Conservation (phyloP, 2,888 invertebrate genomes). For the Archaeoteleia sp. region DNA sequence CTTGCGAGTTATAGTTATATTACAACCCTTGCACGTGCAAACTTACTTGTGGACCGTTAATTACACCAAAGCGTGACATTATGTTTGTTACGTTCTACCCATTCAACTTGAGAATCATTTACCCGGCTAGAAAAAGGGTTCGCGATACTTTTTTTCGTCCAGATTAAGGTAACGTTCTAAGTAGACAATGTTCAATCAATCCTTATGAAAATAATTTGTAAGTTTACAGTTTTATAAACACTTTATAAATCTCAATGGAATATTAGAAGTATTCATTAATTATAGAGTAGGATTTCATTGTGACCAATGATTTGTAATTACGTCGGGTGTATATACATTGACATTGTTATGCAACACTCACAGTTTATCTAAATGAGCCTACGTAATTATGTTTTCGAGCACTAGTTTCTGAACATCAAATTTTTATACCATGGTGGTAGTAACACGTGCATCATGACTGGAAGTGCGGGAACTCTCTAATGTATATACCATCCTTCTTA, state of each 20-base stretch:
- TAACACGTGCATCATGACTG: not conserved
- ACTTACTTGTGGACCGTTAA: constrained; percentile 41
- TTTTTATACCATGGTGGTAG: not conserved
- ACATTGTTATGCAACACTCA: no score
- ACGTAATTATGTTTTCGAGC: no score
- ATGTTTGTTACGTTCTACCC: constrained; percentile 27
- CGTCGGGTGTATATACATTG: no score
- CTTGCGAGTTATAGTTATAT: constrained; percentile 39
- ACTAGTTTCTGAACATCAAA: constrained; percentile 1
- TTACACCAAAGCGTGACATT: constrained; percentile 43
- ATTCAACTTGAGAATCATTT: constrained; percentile 34
- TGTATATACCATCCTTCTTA: constrained; percentile 6
- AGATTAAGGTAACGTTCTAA: constrained; percentile 1
- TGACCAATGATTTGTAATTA: no score
- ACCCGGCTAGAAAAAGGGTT: constrained; percentile 22
- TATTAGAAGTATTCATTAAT: no score
- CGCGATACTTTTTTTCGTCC: constrained; percentile 8
- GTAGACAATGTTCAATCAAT: constrained; percentile 16
- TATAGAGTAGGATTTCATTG: no score
- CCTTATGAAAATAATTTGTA: no score
- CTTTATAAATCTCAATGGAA: no score
- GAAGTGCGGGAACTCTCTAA: not conserved
- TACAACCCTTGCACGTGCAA: constrained; percentile 46
- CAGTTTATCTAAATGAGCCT: no score
- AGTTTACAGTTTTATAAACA: no score